Conservation (phyloP, 2,797 vertebrate species). For the Lerista edwardsae region DNA sequence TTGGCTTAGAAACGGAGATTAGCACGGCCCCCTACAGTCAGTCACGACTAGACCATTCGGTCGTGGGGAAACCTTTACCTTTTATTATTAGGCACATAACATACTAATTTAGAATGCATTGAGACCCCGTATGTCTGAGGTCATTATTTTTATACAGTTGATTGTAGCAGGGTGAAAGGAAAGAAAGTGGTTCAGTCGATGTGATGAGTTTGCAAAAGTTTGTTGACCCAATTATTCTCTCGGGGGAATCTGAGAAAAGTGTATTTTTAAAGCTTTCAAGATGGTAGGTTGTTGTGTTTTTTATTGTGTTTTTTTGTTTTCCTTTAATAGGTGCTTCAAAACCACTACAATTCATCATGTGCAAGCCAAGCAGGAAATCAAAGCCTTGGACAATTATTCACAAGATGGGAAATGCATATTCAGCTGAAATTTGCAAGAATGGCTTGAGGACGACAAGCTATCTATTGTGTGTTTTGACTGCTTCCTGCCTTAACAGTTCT, state of each 20-base stretch:
- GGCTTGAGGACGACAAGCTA: background rate
- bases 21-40: no score
- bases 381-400: background rate
- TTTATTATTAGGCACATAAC: background rate
- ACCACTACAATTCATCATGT: slow-evolving; percentile 33
- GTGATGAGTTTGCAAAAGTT: background rate
- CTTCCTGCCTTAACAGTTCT: slow-evolving; percentile 4
- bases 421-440: background rate
- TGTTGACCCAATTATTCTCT: background rate
- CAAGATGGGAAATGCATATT: slow-evolving; percentile 24
- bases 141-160: accelerated
- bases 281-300: slow-evolving; percentile 9
- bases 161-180: slow-evolving; percentile 1
- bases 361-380: slow-evolving; percentile 5
- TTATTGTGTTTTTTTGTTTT: background rate
- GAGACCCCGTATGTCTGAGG: background rate
- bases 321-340: slow-evolving; percentile 22
- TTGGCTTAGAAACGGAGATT: no score
- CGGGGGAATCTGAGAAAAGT: background rate
- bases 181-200: background rate
- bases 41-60: no score
- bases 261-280: background rate
- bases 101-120: background rate
- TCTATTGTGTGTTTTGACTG: background rate
- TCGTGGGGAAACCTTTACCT: no score